phyloP scores from a whole-genome alignment of 2,888 invertebrate genomes.

The Ditula angustiorana region DNA sequence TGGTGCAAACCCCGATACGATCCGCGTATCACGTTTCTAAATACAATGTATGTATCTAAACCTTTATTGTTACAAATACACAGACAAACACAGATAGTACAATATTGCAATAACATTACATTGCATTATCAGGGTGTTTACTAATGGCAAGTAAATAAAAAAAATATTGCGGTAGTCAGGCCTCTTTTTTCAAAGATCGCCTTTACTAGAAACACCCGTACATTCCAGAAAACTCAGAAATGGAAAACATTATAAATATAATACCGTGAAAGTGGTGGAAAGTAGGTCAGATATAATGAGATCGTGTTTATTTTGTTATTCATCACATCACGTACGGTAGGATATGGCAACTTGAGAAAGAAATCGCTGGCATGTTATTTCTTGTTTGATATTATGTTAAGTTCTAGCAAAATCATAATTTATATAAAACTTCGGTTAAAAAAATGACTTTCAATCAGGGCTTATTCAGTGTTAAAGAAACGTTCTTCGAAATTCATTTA shows the following conservation, averaged over 20 bases:
- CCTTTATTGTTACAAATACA: no score
- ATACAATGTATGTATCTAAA: no score
- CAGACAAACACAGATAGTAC: no score
- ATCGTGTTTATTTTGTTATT: conserved; percentile 20
- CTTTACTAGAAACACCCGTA: no score
- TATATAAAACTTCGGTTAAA: not conserved
- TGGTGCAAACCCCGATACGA: no score
- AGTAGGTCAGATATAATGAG: conserved; percentile 30
- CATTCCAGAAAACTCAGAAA: not conserved
- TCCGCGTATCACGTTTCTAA: no score
- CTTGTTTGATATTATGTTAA: not conserved
- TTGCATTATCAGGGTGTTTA: no score
- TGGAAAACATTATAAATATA: not conserved
- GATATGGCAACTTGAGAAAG: not conserved
- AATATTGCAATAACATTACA: no score
- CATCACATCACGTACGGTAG: conserved; percentile 5
- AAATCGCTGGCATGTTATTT: not conserved
- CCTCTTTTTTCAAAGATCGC: no score
- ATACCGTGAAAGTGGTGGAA: not conserved
- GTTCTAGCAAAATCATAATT: not conserved
- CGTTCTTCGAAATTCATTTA: conserved; percentile 14
- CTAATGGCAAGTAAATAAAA: no score
- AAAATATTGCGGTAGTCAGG: no score
- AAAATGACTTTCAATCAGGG: not conserved
- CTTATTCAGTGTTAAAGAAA: conserved; percentile 17